Base-by-base conservation (phyloP, 37 sponge, comb jelly and placozoan species). In the Bolinopsis microptera region DNA sequence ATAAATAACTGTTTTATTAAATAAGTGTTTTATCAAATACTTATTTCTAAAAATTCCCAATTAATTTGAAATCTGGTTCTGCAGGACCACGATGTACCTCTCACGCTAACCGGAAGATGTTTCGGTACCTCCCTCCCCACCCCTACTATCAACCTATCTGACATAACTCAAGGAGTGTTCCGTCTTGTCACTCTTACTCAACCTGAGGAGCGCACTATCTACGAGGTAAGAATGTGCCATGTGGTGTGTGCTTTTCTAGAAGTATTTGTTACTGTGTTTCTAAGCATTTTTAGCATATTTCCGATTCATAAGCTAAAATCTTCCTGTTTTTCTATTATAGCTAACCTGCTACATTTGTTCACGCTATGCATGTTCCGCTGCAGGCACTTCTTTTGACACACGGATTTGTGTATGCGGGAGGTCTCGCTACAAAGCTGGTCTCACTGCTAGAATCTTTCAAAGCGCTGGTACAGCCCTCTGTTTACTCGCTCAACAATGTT, bases 401-500 rank as follows among this genome's bases (percentile, higher is more conserved):
- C 31, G 90, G 90, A 1, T 86, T 86, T 34, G 36, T 33, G 26
- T 41, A 27, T 26, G 90, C 90, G 25, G 61, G 61, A 21, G 36
- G 18, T 24, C 61, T 86, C 1, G 32, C 90, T n/a, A 24, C 41
- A 37, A 86, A 86, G 90, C 90, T 86, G 30, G 90, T 86, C 21
- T 86, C 90, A 24, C 39, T 86, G 61, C 90, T 86, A 23, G 8
- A 16, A 3, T 86, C 90, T 48, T 86, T 86, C 90, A 86, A 86
- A 41, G 90, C 61, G 1, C 90, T 86, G 41, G 61, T 86, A 27
- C 90, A 86, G 38, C 24, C 61, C 27, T 41, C 90, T 9, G 31
- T 41, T 30, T 86, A 86, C 61, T 86, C 90, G 0, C 25, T 86
- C 30, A 86, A 86, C 30, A 86, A 41, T 23, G 90, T 40, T 27